Conservation (phyloP, 1,140 invertebrate genomes). For the Odontomachus brunneus region DNA sequence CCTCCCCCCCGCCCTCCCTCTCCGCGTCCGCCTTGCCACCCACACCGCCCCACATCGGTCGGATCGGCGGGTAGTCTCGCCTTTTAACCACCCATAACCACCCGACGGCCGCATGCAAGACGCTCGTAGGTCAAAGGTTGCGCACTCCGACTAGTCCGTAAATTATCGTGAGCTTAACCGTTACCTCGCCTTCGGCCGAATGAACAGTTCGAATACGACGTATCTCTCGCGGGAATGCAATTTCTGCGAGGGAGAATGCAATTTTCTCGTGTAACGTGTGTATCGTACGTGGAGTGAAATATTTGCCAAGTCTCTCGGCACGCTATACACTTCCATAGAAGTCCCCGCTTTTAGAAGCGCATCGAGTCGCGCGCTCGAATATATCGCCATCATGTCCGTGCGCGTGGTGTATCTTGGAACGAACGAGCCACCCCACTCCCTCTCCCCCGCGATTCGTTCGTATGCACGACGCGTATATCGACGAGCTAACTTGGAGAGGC, state of each 20-base stretch:
- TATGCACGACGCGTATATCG: too few relatives aligned
- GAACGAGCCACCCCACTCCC: neutral
- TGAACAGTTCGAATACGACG: conserved; percentile 61
- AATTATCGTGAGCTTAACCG: conserved; percentile 75
- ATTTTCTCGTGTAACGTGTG: conserved; percentile 53
- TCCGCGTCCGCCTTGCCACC: conserved; percentile 12
- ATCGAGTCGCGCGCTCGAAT: conserved; percentile 19
- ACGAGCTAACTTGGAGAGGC: too few relatives aligned
- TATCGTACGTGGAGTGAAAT: conserved; percentile 50
- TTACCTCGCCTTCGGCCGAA: conserved; percentile 58
- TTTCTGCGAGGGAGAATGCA: conserved; percentile 51
- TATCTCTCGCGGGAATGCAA: conserved; percentile 62
- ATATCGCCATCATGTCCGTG: neutral
- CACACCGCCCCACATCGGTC: conserved; percentile 27
- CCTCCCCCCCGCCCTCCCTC: conserved; percentile 29
- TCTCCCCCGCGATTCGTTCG: neutral
- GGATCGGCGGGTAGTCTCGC: conserved; percentile 66
- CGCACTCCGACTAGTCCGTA: conserved; percentile 70
- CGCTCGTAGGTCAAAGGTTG: conserved; percentile 79
- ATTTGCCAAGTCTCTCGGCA: conserved; percentile 31
- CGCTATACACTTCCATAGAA: conserved; percentile 1
- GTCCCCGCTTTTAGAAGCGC: conserved; percentile 20
- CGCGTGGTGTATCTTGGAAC: neutral
- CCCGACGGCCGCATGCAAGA: conserved; percentile 74
- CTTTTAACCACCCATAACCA: conserved; percentile 70